Base-by-base conservation (phyloP, 1,140 invertebrate genomes). In the Saxidomus purpurata region DNA sequence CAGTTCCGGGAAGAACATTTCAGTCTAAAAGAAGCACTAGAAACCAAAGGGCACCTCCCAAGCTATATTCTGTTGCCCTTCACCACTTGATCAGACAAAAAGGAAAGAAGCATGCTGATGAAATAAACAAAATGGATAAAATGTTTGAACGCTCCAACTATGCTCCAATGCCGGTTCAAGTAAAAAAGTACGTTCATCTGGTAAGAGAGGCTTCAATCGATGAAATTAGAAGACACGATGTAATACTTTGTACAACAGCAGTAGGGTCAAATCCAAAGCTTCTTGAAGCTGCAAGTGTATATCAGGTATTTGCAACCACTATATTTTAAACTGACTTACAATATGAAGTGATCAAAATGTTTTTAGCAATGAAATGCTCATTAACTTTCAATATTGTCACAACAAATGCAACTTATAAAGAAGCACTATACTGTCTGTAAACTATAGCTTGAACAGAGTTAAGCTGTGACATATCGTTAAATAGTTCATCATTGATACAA, bases 31-130 rank as follows among this genome's bases (percentile, higher is more conserved):
- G n/a, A 0, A 77, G 74, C 15, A 86, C 87, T 38, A 69, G 83
- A 15, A 86, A 90, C 25, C 71, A 55, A 15, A 79, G 43, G 22
- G 69, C 89, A 31, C 82, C 87, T 43, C 22, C 79, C 15, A 89
- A 77, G 25, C 52, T 94, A 17, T 28, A 81, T 31, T 38, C 86
- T 22, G 76, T 93, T n/a, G 69, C 92, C 0, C 88, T 93, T 38
- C 93, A 94, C 82, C 90, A 91, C 61, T 47, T 93, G 0, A 93
- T 94, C 19, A 47, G 93, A 25, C 28, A 90, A 31, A 61, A 83
- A 52, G 92, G 90, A 8, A 93, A 93, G 47, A 89, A 89, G 0
- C 77, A 90, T 76, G 91, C 92, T 0, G 89, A 90, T 8, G 87
- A 93, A 59, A 91, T 94, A 22, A 86, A 47, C 25, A 61, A 34